phyloP scores from a whole-genome alignment of 2,113 vertebrate species.

The Hassar affinis region DNA sequence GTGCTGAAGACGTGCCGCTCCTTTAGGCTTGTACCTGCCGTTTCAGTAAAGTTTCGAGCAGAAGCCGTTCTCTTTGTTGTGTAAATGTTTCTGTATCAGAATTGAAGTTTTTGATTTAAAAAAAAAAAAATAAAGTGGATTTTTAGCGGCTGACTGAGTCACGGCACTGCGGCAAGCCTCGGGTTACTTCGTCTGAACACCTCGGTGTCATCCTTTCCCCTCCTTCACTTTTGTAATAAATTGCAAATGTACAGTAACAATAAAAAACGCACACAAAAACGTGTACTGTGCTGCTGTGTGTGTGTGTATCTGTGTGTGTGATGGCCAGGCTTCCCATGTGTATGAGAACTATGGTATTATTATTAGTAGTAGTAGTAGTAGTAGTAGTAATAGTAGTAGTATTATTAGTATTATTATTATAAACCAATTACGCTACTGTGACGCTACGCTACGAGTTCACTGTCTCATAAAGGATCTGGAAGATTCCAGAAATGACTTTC shows the following conservation, averaged over 20 bases:
- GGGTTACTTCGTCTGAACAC: constrained; percentile 6
- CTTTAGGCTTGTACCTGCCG: background rate
- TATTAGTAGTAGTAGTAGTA: no score
- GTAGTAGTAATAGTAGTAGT: no score
- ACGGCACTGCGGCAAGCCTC: background rate
- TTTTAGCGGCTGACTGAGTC: background rate
- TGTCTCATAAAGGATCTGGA: no score
- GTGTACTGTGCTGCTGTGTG: background rate
- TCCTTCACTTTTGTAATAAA: constrained; percentile 25
- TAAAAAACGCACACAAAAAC: no score
- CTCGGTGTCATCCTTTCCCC: background rate
- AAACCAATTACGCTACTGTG: no score
- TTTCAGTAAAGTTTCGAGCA: background rate
- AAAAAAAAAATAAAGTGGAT: background rate
- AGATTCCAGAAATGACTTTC: no score
- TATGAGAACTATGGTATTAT: background rate
- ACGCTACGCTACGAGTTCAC: no score
- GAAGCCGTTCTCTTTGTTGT: background rate
- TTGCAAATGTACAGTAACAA: background rate
- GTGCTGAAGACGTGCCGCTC: background rate
- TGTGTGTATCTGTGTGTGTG: background rate
- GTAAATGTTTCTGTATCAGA: background rate
- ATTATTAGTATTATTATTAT: no score
- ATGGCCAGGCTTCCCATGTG: background rate
- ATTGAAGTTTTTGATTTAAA: background rate